These are phyloP conservation scores for Zaprionus camerounensis DNA, from an alignment of 1,140 invertebrate species.

Conservation along the genomic window DNA sequence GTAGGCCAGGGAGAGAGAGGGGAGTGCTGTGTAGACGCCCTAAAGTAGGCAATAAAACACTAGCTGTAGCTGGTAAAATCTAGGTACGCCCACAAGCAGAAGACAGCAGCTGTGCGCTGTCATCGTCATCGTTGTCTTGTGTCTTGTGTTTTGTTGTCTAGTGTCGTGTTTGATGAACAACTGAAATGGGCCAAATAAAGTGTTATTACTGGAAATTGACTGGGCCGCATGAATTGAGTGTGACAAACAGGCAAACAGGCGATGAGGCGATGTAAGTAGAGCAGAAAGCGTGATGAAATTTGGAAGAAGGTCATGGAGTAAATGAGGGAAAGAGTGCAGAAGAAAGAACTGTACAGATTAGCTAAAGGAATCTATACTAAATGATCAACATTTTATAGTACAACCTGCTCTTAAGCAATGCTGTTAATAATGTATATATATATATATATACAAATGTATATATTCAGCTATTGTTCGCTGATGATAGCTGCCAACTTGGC, in stretches of 20 bases:
- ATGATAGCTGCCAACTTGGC: no score
- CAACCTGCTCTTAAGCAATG: no score
- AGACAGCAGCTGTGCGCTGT: constrained; percentile 53
- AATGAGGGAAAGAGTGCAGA: background rate
- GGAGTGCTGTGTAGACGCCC: constrained; percentile 10
- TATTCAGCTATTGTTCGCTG: no score
- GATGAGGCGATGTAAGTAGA: background rate
- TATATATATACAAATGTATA: no score
- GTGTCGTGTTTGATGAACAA: constrained; percentile 67
- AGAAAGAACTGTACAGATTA: background rate
- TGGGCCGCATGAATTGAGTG: constrained; percentile 62
- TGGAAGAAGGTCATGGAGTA: no score
- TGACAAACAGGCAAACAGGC: constrained; percentile 38
- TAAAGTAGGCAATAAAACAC: constrained; percentile 81
- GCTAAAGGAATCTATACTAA: background rate
- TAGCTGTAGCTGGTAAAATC: constrained; percentile 64
- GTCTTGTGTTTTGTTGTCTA: constrained; percentile 21
- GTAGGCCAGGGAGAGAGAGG: background rate
- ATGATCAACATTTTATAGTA: no score
- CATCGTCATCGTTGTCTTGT: constrained; percentile 1
- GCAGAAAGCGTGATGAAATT: constrained; percentile 8
- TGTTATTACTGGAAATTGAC: constrained; percentile 80
- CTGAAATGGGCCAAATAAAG: constrained; percentile 75
- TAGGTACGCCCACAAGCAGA: constrained; percentile 67
- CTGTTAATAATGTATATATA: no score